Base-by-base conservation (phyloP, 1,140 invertebrate genomes). In the Yoshiicerus persimilis region DNA sequence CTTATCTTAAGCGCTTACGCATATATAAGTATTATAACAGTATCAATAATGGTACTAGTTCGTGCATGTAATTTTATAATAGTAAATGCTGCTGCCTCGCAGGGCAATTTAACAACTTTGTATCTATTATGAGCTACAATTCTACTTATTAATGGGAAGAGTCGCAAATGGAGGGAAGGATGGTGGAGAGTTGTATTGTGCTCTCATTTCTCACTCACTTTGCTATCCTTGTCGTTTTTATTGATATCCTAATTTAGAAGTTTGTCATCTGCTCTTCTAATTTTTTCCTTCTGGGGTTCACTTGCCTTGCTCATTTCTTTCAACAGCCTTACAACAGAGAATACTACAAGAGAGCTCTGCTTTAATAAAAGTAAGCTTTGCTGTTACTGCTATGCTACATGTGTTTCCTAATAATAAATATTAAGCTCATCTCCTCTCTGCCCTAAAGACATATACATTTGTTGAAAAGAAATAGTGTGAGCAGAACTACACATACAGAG, bases 171-270 rank as follows among this genome's bases (percentile, higher is more conserved):
- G n/a, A 20, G 16, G 16, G 47, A 70, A 27, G 9, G 23, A 23
- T 66, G 23, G 30, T 70, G 10, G 4, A 30, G 25, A 70, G 23
- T 27, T 25, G 64, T 27, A 66, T n/a, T n/a, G 66, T 32, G 66
- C 23, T 30, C 30, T 70, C 16, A 30, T 30, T 70, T 70, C 66
- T 32, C 4, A 20, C 41, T 0, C 13, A 56, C 16, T 56, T 56
- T 70, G 23, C 30, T 27, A 30, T 30, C 13, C 25, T 70, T 70
- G 27, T 30, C 25, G 34, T 80, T 80, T 80, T 80, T 80, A 80
- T 80, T 80, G 75, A 80, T 80, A 80, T 80, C 75, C 75, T 36
- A 80, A 80, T 80, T 80, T 80, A 80, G 75, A 80, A 80, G 32
- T 80, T 80, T 80, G 75, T 80, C 75, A 80, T 80, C 75, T 80